phyloP scores from a whole-genome alignment of 2,888 invertebrate genomes.

The Pseudoips prasinana region DNA sequence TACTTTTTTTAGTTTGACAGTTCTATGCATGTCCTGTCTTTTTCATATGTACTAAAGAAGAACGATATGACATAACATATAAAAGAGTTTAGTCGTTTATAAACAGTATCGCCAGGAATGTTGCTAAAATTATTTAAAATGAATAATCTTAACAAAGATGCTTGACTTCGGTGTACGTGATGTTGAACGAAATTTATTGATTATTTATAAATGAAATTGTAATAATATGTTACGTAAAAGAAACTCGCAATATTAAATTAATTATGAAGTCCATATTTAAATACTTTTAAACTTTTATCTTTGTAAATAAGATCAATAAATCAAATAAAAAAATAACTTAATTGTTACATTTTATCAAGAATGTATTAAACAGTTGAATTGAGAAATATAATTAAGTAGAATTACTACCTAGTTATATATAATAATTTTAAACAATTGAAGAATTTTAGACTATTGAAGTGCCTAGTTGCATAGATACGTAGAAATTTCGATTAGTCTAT shows the following conservation, averaged over 20 bases:
- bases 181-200: slow-evolving; percentile 17
- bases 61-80: too few relatives aligned
- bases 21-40: too few relatives aligned
- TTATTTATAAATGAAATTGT: slow-evolving; percentile 24
- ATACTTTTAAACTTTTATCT: not conserved
- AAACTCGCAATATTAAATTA: too few relatives aligned
- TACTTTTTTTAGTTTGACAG: too few relatives aligned
- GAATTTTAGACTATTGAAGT: slow-evolving; percentile 47
- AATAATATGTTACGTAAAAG: slow-evolving; percentile 21
- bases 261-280: slow-evolving; percentile 1
- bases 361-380: slow-evolving; percentile 18
- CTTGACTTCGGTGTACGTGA: slow-evolving; percentile 22
- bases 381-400: too few relatives aligned
- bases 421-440: slow-evolving; percentile 20
- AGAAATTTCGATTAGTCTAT: slow-evolving; percentile 20
- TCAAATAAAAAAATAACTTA: slow-evolving; percentile 12
- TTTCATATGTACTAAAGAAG: too few relatives aligned
- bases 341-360: slow-evolving; percentile 22
- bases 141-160: too few relatives aligned
- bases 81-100: too few relatives aligned
- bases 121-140: too few relatives aligned
- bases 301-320: slow-evolving; percentile 23
- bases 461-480: slow-evolving; percentile 52
- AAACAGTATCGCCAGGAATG: too few relatives aligned
- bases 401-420: slow-evolving; percentile 23